Base-by-base conservation (phyloP, 2,113 vertebrate species). In the Tinamus guttatus region DNA sequence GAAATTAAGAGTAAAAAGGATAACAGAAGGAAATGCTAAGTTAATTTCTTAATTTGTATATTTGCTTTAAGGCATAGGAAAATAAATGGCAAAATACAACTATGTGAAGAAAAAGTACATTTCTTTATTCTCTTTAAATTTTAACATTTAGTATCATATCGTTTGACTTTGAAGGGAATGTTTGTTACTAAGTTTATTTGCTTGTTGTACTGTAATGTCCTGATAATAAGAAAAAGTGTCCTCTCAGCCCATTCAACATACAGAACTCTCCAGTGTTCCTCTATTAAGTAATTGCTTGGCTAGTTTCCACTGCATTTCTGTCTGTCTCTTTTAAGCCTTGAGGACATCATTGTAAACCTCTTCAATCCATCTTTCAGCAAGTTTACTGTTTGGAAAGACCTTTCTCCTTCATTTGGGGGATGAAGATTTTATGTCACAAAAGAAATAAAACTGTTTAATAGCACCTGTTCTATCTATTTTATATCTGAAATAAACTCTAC, bases 401-500 rank as follows among this genome's bases (percentile, higher is more conserved):
- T n/a, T n/a, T 28, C 22, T 64, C 5, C 88, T 96, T 96, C 95
- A 94, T 94, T 94, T 73, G 79, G 52, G n/a, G 54, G 36, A 87
- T 90, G 65, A 45, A 94, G 22, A 28, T 81, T 97, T 97, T 93
- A 91, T 90, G 45, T 92, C 71, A 83, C 77, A 65, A 89, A 95
- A 63, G 51, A 60, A 89, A 94, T 96, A 97, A 96, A 97, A 81
- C 68, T 62, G 8, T 80, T 96, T 95, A 80, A 94, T 91, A 93
- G 67, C 43, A 91, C 40, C 64, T 89, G n/a, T 93, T 94, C 59
- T 95, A 65, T 69, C 45, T 87, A 45, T 94, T 98, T 97, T 96
- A 96, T 96, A 92, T 80, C 71, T 83, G 87, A 94, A 95, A 97
- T 95, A 97, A 97, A 97, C 32, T 75, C 64, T 91, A 73, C 15